A percentile compares a stretch with the other conserved stretches of the same genome.
These are phyloP conservation scores for Varroa destructor DNA, from an alignment of 1,140 invertebrate species.

Conservation along the genomic window DNA sequence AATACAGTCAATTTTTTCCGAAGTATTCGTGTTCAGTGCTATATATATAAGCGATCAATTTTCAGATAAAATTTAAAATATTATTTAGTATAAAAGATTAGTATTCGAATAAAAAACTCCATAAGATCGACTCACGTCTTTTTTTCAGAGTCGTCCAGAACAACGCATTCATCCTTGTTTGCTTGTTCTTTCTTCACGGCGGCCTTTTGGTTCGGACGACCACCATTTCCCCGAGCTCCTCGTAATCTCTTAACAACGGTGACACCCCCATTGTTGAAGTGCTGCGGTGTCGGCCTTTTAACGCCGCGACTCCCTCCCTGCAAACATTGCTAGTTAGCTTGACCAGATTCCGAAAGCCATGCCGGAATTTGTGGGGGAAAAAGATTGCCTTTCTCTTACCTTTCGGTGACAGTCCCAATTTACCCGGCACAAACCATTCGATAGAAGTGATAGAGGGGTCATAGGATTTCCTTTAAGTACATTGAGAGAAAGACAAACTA, in stretches of 20 bases:
- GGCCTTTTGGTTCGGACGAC: background rate
- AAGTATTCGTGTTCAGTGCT: no score
- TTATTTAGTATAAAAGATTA: background rate
- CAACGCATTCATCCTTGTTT: constrained; percentile 19
- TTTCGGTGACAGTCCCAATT: no score
- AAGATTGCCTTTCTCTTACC: no score
- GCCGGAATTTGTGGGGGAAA: no score
- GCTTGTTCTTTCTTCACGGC: background rate
- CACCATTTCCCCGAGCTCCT: constrained; percentile 5
- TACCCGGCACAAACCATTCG: no score
- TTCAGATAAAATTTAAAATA: no score
- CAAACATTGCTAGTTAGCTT: background rate
- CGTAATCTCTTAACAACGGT: constrained; percentile 19
- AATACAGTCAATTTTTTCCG: background rate
- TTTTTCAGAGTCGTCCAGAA: constrained; percentile 20
- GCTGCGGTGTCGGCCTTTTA: constrained; percentile 22
- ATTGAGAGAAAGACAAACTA: no score
- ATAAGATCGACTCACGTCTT: background rate
- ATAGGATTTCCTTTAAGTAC: no score
- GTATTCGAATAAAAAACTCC: background rate
- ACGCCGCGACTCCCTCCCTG: constrained; percentile 17
- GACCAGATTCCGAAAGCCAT: no score
- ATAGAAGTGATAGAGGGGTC: no score
- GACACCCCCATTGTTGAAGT: constrained; percentile 27
- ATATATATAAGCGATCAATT: no score